Evolutionary conservation across 2,888 invertebrate genomes (phyloP), one percentile per base, ranked within the genome.

Genomic region (Troides helena): DNA sequence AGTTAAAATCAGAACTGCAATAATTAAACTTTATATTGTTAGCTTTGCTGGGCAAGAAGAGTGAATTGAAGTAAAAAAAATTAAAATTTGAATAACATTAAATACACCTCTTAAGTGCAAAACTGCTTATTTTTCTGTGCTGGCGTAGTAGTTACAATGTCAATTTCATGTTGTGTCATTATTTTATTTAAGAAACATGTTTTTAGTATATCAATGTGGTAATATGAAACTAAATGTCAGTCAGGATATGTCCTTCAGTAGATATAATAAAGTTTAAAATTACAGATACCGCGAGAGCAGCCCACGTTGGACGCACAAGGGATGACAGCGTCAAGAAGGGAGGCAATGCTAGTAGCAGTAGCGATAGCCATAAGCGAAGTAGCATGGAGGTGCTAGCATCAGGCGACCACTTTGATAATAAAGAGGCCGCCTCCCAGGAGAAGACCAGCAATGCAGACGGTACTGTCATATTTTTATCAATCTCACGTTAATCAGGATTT

Each of bases 341-440:
- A 80, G 79, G 88, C 84, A 87, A 90, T 89, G 90, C 89, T 75
- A 89, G 84, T 86, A 78, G 80, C 75, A 82, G 80, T 78, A 82
- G 84, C 73, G 87, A 90, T 73, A 78, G 77, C 75, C 82, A 79
- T 78, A 91, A 92, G 82, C 83, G 87, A 78, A 83, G 76, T 81
- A 90, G 84, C 82, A 91, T 91, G 92, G 91, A 91, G 77, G 78
- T 89, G 89, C 89, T 90, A 90, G 87, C 90, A 77, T 86, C 87
- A 84, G 88, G 85, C 75, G 89, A 92, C 78, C 87, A 86, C 77
- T 86, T 85, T 77, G 92, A 92, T 78, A 81, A 83, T 74, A 92
- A 92, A 80, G 91, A 93, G 74, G 75, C 79, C 75, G 75, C 79
- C 75, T 71, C 84, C 76, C 88, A 87, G 78, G 89, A 90, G 74